Percentiles rank a stretch among this genome's conserved stretches.
Conservation (phyloP, 1,140 invertebrate species). For the Drosophila novamexicana region DNA sequence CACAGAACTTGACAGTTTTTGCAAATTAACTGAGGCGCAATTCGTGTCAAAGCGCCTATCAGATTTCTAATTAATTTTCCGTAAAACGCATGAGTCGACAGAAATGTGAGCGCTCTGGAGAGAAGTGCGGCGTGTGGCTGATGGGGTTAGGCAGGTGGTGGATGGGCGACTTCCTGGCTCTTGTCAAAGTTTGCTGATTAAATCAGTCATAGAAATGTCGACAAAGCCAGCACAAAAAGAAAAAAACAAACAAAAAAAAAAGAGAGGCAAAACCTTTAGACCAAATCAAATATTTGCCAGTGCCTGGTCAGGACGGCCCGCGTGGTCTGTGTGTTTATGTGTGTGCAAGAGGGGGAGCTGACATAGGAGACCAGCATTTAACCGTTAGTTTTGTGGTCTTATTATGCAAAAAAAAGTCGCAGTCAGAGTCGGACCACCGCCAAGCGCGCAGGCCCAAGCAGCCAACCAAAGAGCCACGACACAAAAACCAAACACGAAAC, state of each 20-base stretch:
- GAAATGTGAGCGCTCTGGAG: conserved; percentile 32
- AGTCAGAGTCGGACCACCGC: conserved; percentile 67
- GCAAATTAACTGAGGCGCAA: conserved; percentile 78
- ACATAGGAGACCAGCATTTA: conserved; percentile 64
- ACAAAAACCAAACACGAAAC: conserved; percentile 79
- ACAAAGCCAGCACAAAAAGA: conserved; percentile 38
- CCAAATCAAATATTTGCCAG: conserved; percentile 82
- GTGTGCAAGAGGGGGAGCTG: neutral
- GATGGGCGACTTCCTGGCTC: conserved; percentile 76
- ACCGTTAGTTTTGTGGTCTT: conserved; percentile 81
- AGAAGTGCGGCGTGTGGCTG: conserved; percentile 1
- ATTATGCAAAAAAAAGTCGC: conserved; percentile 70
- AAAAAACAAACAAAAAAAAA: conserved; percentile 22
- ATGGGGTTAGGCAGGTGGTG: conserved; percentile 42
- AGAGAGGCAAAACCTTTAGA: conserved; percentile 67
- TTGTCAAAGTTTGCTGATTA: conserved; percentile 83
- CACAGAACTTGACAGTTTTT: conserved; percentile 47
- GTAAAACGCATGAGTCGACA: conserved; percentile 65
- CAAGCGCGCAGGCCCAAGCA: conserved; percentile 37
- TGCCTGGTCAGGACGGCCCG: conserved; percentile 51
- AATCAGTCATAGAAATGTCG: conserved; percentile 82
- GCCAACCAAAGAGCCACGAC: conserved; percentile 52
- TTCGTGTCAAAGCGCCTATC: conserved; percentile 72
- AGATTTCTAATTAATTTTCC: conserved; percentile 79
- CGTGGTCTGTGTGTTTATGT: neutral